Evolutionary conservation across 2,113 vertebrate genomes (phyloP).

Genomic region (Myanophis thanlyinensis): DNA sequence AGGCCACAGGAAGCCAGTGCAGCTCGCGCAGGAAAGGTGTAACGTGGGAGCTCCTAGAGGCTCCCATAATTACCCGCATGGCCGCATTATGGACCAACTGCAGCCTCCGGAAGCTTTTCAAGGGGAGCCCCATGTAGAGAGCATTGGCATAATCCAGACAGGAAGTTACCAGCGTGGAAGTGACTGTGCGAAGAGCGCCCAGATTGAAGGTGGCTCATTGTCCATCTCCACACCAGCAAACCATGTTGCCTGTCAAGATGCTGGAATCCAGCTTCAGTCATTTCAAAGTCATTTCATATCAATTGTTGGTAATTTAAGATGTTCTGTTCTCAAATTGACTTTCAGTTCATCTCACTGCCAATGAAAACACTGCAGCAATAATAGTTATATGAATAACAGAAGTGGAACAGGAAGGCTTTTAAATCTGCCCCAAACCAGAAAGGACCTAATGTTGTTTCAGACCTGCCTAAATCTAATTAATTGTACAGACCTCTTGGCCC

Average conservation of each 20-base stretch:
- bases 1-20: no score
- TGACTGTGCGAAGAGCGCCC: no score
- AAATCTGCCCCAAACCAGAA: not conserved
- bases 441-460: no score
- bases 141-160: no score
- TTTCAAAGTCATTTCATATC: not conserved
- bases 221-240: not conserved
- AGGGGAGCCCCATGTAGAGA: no score
- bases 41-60: no score
- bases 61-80: no score
- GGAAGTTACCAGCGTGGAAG: no score
- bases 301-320: not conserved
- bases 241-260: not conserved
- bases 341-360: not conserved
- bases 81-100: no score
- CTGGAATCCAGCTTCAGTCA: not conserved
- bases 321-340: not conserved
- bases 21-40: no score
- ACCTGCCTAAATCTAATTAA: not conserved
- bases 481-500: constrained; percentile 60
- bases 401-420: no score
- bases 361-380: not conserved
- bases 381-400: not conserved
- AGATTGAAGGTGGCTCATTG: not conserved
- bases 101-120: no score